Percentiles rank a stretch among this genome's conserved stretches.
phyloP scores from a whole-genome alignment of 2,797 vertebrate species.

The Pangasius sanitwongsei region DNA sequence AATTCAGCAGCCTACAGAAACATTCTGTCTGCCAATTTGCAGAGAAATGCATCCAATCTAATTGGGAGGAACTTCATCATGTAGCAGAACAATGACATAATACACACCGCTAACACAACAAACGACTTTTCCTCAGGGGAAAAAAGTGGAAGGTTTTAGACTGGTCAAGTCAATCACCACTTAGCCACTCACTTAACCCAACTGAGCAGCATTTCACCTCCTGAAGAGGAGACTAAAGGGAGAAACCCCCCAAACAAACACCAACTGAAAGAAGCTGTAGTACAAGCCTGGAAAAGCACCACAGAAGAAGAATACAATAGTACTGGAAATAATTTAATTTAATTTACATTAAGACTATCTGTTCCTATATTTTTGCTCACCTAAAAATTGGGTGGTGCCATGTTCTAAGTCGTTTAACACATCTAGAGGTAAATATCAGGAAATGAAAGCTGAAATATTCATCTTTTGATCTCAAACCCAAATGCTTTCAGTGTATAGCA shows the following conservation, averaged over 20 bases:
- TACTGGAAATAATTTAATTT: too few species aligned
- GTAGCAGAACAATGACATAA: background rate
- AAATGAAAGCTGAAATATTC: background rate
- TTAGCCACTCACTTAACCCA: background rate
- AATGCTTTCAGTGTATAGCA: background rate
- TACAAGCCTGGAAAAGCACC: background rate
- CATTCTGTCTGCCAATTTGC: background rate
- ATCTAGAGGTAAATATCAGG: background rate
- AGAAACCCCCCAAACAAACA: background rate
- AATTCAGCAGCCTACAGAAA: background rate
- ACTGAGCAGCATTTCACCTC: background rate
- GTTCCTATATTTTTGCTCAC: background rate
- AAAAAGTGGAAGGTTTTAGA: background rate
- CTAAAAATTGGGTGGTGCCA: background rate
- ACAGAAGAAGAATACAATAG: background rate
- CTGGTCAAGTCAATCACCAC: background rate
- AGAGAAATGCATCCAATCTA: background rate
- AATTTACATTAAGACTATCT: background rate
- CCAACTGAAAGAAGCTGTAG: background rate
- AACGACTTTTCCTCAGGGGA: background rate
- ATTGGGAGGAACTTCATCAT: background rate
- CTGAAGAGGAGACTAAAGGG: background rate
- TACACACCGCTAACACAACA: background rate
- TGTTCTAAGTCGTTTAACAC: background rate
- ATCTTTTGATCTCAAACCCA: background rate